Evolutionary conservation across 2,888 invertebrate genomes (phyloP), one percentile per base, ranked within the genome.

Genomic region (Conus canariensis): DNA sequence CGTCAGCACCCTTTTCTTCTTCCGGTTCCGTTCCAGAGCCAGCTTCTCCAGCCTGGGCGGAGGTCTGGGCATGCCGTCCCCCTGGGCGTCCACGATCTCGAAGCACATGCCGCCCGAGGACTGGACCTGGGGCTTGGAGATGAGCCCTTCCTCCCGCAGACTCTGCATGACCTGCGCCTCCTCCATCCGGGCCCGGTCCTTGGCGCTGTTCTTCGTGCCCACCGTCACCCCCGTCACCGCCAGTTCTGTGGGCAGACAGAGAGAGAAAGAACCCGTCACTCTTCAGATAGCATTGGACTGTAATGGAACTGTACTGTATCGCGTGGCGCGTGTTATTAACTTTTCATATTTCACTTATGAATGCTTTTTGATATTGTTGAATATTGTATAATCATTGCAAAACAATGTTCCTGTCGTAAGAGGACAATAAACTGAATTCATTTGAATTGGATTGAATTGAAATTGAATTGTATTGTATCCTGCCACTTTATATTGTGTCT

Each of bases 101-200:
- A 95, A 96, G 25, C 94, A 94, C 25, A 96, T 91, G 22, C 96
- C 96, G 14, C 95, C 95, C 0, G 94, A 93, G 16, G 95, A 93
- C 91, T 94, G 93, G 9, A 94, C 93, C 64, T 94, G 93, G n/a
- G 96, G 95, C 85, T 89, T 91, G 90, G 60, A 74, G 88, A 96
- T 96, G 12, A 96, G 0, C 96, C 96, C 45, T 89, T 96, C 96
- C 90, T 96, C 95, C 85, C 96, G 90, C 10, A 96, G 94, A 22
- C 94, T 93, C 90, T 95, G 95, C 67, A 96, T 90, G 74, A 96
- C 95, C 89, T 94, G 93, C 64, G 95, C 94, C 90, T 96, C 96
- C 90, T 96, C 96, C 90, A 95, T 91, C 67, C 96, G 92, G 9
- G 94, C 94, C 90, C 94, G 94, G 91, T 96, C 95, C 91, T 95